Evolutionary conservation across 2,797 vertebrate genomes (phyloP), one percentile per base, ranked within the genome.

Genomic region (Bufotes viridis): DNA sequence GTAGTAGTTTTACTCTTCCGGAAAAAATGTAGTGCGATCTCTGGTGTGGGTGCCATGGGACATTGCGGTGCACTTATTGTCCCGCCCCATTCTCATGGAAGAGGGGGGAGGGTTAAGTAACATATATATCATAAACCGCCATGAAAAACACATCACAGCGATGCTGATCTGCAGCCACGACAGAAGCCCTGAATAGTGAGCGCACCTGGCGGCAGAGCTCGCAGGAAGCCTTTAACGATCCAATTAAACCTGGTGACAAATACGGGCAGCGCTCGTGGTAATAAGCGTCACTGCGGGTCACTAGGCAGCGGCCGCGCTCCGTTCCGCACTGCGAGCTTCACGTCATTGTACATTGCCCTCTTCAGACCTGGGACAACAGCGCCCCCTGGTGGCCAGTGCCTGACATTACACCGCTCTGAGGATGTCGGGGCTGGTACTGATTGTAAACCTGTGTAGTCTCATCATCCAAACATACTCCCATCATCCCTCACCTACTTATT

Each of bases 231-330:
- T 18, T 10, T 82, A 82, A 70, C 57, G 51, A 82, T 22, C 49
- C 81, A 70, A 82, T 70, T 70, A 55, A 69, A 70, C 22, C 29
- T 15, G n/a, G 42, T 82, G 81, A 82, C 61, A 24, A 69, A 49
- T 34, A 26, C 7, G 3, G 26, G 78, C 78, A 34, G 57, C 24
- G 11, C 26, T 26, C 61, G 55, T 18, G 51, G 20, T 61, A 80
- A 80, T 61, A 24, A 80, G 24, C 76, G 5, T 53, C 22, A 1
- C 57, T 29, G 34, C 29, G 24, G 34, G 78, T 81, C 78, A 81
- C 63, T 49, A 81, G 17, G 34, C 79, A 13, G 60, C 60, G 29
- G 29, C 20, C 11, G 22, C 17, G 26, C 29, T 81, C 60, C 6
- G 3, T 82, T 22, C 80, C 80, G 26, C 2, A 42, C 80, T 53